Evolutionary conservation across 37 sponge, comb jelly and placozoan species (phyloP), one percentile per base, ranked within the genome.

Genomic region (Dysidea cf. avara): DNA sequence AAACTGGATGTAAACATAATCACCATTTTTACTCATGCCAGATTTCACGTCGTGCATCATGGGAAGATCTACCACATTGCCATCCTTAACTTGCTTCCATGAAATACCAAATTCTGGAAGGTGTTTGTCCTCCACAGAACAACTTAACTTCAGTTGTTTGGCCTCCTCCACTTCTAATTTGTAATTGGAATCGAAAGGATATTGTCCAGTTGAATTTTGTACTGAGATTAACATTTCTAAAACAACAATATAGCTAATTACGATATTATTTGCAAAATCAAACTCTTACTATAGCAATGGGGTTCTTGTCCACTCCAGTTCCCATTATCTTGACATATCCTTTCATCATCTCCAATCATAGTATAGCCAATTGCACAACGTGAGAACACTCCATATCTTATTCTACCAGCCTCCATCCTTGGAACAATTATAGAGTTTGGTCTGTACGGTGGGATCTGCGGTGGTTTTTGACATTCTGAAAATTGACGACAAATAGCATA

Each of bases 221-320:
- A 22, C 58, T 14, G 25, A 56, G 5, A 28, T 26, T 56, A 56
- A 7, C 5, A 56, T 56, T 7, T 56, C 58, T 56, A 12, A 7
- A 28, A 28, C 29, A 26, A 26, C 11, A 56, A 26, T 26, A 22
- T 56, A 56, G 58, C 25, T 26, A 56, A 12, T 14, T 56, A 26
- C 7, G 29, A 43, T 12, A 9, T 9, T 43, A 43, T 43, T 43
- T 43, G n/a, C n/a, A n/a, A n/a, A n/a, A n/a, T n/a, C n/a, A n/a
- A n/a, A n/a, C n/a, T n/a, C 75, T 66, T 72, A 82, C 82, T 30
- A 2, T 37, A 17, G 34, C 82, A 82, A 1, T 16, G 5, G 20
- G 75, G 69, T 16, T 22, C 39, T 35, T 22, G 35, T 0, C 61
- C 68, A 24, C 57, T 65, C 82, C 82, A 82, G 12, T 50, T 58